phyloP scores from a whole-genome alignment of 2,888 invertebrate species.

The Invenusta paracnida region DNA sequence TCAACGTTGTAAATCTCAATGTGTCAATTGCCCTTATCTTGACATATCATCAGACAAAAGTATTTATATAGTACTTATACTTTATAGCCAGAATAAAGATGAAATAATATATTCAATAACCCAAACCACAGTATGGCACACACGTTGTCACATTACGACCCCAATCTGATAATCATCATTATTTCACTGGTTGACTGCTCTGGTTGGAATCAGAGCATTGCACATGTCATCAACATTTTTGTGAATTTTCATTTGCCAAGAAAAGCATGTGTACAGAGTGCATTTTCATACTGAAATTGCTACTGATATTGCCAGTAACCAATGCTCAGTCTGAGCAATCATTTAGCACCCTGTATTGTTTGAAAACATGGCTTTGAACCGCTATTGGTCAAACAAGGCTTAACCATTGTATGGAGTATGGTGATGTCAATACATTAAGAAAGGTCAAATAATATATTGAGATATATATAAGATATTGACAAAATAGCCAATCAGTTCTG shows the following conservation, averaged over 20 bases:
- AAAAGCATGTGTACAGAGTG: conserved; percentile 17
- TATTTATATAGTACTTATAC: too few species aligned
- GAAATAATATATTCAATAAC: too few species aligned
- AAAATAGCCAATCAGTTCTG: background rate
- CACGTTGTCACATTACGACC: too few species aligned
- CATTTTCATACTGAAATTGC: background rate
- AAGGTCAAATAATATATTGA: background rate
- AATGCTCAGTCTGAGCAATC: background rate
- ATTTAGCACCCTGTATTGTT: background rate
- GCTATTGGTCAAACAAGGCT: background rate
- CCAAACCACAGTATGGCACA: too few species aligned
- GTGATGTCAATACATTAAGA: background rate
- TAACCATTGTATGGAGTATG: background rate
- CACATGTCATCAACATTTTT: too few species aligned
- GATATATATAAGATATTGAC: conserved; percentile 1
- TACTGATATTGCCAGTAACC: background rate
- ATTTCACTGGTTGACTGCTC: too few species aligned
- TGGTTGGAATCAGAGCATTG: too few species aligned
- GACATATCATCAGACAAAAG: too few species aligned
- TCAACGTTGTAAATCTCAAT: background rate
- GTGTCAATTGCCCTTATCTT: background rate
- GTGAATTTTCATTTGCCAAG: background rate
- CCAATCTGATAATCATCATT: too few species aligned
- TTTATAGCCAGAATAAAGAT: too few species aligned
- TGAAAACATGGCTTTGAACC: conserved; percentile 23